Conservation (phyloP, 1,140 invertebrate genomes). For the Cydia amplana region DNA sequence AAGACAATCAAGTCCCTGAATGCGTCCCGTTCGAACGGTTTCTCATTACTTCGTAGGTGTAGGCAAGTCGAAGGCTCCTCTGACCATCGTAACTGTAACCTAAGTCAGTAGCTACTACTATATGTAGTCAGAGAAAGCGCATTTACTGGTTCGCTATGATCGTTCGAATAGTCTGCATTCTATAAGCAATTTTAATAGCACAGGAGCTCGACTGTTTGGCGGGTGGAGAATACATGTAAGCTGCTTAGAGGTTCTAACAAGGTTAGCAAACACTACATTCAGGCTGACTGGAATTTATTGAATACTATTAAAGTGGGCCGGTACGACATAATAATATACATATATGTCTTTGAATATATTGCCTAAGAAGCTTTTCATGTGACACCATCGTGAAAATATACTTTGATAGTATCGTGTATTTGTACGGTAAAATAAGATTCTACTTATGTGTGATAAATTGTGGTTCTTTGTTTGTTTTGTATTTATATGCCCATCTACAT, state of each 20-base stretch:
- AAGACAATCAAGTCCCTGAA: conserved; percentile 58
- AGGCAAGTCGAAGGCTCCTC: not conserved
- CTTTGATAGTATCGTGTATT: too few species aligned
- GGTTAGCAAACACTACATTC: conserved; percentile 38
- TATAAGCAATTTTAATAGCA: not conserved
- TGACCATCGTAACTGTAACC: not conserved
- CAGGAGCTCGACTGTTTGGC: conserved; percentile 41
- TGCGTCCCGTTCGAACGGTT: conserved; percentile 40
- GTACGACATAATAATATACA: not conserved
- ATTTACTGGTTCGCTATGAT: not conserved
- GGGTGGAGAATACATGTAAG: conserved; percentile 50
- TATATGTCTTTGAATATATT: not conserved
- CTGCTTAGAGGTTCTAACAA: conserved; percentile 40
- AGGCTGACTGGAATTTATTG: conserved; percentile 27
- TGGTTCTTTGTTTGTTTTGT: too few species aligned
- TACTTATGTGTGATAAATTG: too few species aligned
- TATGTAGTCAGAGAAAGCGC: not conserved
- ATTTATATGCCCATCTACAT: too few species aligned
- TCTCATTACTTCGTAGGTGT: not conserved
- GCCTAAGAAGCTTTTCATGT: not conserved
- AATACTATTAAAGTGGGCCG: conserved; percentile 3
- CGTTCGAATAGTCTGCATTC: not conserved
- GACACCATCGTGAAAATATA: not conserved
- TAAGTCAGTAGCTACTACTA: not conserved
- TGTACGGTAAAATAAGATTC: too few species aligned